Percentiles rank a stretch among this genome's conserved stretches.
Evolutionary conservation across 2,113 vertebrate genomes (phyloP).

Genomic region (Ammodytes marinus): DNA sequence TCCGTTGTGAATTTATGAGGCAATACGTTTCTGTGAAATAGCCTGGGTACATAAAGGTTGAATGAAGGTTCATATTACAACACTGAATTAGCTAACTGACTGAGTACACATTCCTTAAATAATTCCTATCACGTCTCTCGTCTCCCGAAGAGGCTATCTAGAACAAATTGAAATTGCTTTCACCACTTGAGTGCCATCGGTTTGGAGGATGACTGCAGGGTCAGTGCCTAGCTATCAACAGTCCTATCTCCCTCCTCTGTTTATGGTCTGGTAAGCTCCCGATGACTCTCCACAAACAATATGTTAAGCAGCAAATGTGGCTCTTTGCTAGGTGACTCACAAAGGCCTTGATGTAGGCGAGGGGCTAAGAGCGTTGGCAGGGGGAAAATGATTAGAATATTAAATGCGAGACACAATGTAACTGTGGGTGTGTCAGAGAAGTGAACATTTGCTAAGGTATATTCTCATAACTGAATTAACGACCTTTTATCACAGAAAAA

Average conservation of each 20-base stretch:
- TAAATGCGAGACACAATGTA: slow-evolving; percentile 1
- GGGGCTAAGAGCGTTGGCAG: background rate
- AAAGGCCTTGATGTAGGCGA: background rate
- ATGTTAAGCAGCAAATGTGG: slow-evolving; percentile 20
- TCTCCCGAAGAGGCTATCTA: slow-evolving; percentile 47
- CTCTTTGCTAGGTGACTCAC: slow-evolving; percentile 5
- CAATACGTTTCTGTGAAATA: background rate
- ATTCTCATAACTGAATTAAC: too few species aligned
- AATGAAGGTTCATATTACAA: slow-evolving; percentile 12
- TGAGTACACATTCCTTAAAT: slow-evolving; percentile 11
- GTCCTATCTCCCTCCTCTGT: slow-evolving; percentile 40
- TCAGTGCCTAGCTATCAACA: slow-evolving; percentile 37
- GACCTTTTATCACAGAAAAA: too few species aligned
- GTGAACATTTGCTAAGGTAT: too few species aligned
- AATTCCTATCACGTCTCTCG: slow-evolving; percentile 42
- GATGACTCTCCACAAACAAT: background rate
- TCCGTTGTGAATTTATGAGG: slow-evolving; percentile 4
- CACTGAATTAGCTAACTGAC: background rate
- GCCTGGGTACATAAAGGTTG: background rate
- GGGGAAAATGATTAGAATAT: too few species aligned
- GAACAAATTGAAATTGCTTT: slow-evolving; percentile 55
- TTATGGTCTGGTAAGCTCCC: slow-evolving; percentile 33
- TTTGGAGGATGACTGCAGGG: slow-evolving; percentile 49
- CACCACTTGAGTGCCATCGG: slow-evolving; percentile 41
- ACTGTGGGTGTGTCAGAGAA: too few species aligned